phyloP scores from a whole-genome alignment of 2,888 invertebrate species.

The Eucera pruinosa region DNA sequence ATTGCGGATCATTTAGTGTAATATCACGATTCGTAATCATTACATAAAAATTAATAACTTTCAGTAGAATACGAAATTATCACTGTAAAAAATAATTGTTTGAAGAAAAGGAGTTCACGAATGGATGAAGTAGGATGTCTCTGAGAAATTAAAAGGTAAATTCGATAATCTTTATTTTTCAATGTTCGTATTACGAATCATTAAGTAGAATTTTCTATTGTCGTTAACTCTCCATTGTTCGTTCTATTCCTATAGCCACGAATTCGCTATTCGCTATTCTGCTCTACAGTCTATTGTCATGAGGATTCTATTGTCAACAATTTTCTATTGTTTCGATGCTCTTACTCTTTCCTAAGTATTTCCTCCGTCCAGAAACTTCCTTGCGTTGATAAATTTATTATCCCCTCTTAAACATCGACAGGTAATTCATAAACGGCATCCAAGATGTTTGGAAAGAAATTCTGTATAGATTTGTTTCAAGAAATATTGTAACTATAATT shows the following conservation, averaged over 20 bases:
- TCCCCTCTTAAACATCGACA: background rate
- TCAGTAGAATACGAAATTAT: background rate
- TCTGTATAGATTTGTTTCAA: too few relatives aligned
- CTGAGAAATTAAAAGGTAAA: background rate
- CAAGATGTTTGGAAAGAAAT: too few relatives aligned
- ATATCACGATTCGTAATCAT: too few relatives aligned
- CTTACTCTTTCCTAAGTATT: conserved; percentile 17
- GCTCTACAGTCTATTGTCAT: conserved; percentile 26
- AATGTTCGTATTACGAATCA: background rate
- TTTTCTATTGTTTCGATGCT: conserved; percentile 27
- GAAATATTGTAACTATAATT: too few relatives aligned
- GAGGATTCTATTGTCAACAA: conserved; percentile 43
- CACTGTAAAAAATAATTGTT: too few relatives aligned
- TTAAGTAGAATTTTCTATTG: conserved; percentile 25
- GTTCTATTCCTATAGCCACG: conserved; percentile 2
- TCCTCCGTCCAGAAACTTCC: background rate
- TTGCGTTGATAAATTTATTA: background rate
- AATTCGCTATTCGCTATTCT: conserved; percentile 21
- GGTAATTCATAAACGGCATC: too few relatives aligned
- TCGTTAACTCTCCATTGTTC: conserved; percentile 15
- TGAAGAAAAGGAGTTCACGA: background rate
- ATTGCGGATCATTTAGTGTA: too few relatives aligned
- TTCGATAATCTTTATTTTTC: conserved; percentile 1
- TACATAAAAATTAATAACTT: too few relatives aligned
- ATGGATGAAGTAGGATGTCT: background rate